These are phyloP conservation scores for Macrosiphum euphorbiae DNA, from an alignment of 2,888 invertebrate species.

Conservation along the genomic window DNA sequence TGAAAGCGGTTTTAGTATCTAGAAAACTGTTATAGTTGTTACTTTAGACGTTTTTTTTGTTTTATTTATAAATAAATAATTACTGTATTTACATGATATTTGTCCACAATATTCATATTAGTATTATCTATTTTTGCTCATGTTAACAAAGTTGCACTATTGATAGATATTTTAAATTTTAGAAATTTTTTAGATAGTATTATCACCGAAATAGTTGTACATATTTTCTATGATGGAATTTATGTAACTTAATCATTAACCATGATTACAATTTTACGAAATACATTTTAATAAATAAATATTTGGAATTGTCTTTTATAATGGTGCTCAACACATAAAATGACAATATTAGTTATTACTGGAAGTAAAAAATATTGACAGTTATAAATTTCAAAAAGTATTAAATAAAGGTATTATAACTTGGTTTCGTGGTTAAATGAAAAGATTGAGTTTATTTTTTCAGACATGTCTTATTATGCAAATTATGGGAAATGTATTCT, in stretches of 20 bases:
- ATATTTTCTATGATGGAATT: neutral
- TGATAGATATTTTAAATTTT: neutral
- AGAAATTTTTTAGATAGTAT: neutral
- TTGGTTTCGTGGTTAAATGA: neutral
- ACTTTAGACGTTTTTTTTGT: neutral
- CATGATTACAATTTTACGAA: neutral
- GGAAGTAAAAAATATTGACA: neutral
- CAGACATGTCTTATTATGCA: neutral
- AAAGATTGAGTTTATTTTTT: neutral
- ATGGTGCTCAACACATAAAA: neutral
- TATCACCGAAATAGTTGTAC: neutral
- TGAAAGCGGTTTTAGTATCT: neutral
- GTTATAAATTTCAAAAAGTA: neutral
- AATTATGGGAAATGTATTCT: neutral
- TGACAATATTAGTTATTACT: neutral
- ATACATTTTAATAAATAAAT: neutral
- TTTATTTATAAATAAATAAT: neutral
- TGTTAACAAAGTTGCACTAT: neutral
- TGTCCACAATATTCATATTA: neutral
- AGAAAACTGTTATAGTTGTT: neutral
- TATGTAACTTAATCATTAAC: neutral
- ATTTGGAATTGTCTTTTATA: neutral
- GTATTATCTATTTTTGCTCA: neutral
- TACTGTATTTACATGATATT: neutral
- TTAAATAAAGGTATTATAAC: neutral